A percentile compares a stretch with the other conserved stretches of the same genome.
These are phyloP conservation scores for Xanthostigma xanthostigma DNA, from an alignment of 2,888 invertebrate genomes.

Conservation along the genomic window DNA sequence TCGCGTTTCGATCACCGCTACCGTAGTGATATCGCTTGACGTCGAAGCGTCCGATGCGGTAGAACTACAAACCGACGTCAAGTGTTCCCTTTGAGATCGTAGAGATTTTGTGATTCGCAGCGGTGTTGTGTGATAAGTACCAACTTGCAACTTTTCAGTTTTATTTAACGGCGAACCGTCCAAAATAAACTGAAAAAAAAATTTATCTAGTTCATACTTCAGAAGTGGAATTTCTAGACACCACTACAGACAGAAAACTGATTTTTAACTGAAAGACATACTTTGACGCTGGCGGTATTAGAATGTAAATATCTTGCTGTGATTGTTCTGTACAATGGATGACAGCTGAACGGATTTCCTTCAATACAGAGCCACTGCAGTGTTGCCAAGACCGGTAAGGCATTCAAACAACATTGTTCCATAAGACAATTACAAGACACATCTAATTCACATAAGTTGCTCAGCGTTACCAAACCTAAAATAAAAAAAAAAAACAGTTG, in stretches of 20 bases:
- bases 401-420: slow-evolving; percentile 39
- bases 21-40: background rate
- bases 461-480: slow-evolving; percentile 33
- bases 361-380: slow-evolving; percentile 38
- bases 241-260: background rate
- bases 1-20: background rate
- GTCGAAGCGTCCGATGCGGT: slow-evolving; percentile 7
- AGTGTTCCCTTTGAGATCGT: slow-evolving; percentile 11
- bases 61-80: slow-evolving; percentile 4
- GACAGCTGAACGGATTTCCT: slow-evolving; percentile 47
- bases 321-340: slow-evolving; percentile 39
- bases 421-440: slow-evolving; percentile 46
- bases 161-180: slow-evolving; percentile 36
- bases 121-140: slow-evolving; percentile 24
- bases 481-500: slow-evolving; percentile 9
- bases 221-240: too few species aligned
- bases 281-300: slow-evolving; percentile 33
- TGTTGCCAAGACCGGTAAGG: slow-evolving; percentile 36
- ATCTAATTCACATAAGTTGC: slow-evolving; percentile 41
- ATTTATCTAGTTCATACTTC: background rate
- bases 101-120: slow-evolving; percentile 7
- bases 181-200: slow-evolving; percentile 32
- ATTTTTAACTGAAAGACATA: slow-evolving; percentile 11
- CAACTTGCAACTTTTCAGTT: slow-evolving; percentile 33
- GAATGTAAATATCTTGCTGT: slow-evolving; percentile 39